Evolutionary conservation across 2,888 invertebrate genomes (phyloP).

Genomic region (Cerastoderma edule): DNA sequence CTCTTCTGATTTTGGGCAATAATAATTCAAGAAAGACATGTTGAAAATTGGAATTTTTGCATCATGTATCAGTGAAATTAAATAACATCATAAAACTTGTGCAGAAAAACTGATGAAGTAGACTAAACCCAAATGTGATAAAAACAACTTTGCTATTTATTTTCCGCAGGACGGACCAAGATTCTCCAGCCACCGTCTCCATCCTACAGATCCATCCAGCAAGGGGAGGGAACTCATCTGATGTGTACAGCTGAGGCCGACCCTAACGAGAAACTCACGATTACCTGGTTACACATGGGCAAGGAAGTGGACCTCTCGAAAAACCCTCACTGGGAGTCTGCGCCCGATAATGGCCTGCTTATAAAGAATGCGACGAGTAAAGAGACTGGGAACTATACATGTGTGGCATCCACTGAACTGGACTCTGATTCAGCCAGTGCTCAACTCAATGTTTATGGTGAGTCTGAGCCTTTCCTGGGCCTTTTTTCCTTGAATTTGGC

Average conservation of each 20-base stretch:
- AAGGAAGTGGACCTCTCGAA: slow-evolving; percentile 44
- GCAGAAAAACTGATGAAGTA: too few relatives aligned
- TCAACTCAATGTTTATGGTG: slow-evolving; percentile 94
- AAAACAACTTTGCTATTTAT: too few relatives aligned
- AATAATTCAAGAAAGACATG: too few relatives aligned
- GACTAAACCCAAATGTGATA: too few relatives aligned
- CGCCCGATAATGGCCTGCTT: slow-evolving; percentile 56
- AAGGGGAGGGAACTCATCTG: slow-evolving; percentile 65
- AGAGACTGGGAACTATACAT: slow-evolving; percentile 97
- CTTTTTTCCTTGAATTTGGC: too few relatives aligned
- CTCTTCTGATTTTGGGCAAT: too few relatives aligned
- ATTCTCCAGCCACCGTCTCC: slow-evolving; percentile 66
- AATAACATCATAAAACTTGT: too few relatives aligned
- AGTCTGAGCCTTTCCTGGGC: slow-evolving; percentile 12
- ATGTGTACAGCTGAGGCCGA: slow-evolving; percentile 78
- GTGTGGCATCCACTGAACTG: slow-evolving; percentile 94
- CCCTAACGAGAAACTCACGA: slow-evolving; percentile 85
- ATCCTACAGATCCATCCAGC: slow-evolving; percentile 28
- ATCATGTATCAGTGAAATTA: too few relatives aligned
- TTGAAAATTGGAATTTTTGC: too few relatives aligned
- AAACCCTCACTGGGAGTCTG: slow-evolving; percentile 58
- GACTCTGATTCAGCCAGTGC: slow-evolving; percentile 94
- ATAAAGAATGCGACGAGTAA: slow-evolving; percentile 67
- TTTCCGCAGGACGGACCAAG: slow-evolving; percentile 9
- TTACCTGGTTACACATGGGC: slow-evolving; percentile 71